A percentile compares a stretch with the other conserved stretches of the same genome.
These are phyloP conservation scores for Halocynthia aurantium DNA, from an alignment of 23 tunicate species.

Conservation along the genomic window DNA sequence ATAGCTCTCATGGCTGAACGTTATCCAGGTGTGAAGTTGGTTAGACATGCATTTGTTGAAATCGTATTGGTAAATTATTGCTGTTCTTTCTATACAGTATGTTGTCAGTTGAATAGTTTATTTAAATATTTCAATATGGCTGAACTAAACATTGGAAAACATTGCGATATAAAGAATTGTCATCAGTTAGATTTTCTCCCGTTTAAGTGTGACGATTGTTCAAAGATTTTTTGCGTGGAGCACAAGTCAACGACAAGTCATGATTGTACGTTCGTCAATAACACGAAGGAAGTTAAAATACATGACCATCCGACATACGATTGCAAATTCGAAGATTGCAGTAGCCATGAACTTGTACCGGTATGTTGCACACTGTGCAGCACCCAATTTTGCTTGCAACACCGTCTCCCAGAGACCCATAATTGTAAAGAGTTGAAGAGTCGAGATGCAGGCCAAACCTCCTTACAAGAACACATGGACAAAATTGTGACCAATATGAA, in stretches of 20 bases:
- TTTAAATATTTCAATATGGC: conserved; percentile 24
- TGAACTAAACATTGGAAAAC: conserved; percentile 50
- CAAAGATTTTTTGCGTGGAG: conserved; percentile 31
- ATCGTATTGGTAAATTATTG: too few relatives aligned
- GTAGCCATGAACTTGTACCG: conserved; percentile 30
- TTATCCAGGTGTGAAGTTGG: too few relatives aligned
- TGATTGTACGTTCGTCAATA: conserved; percentile 5
- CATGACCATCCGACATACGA: conserved; percentile 2
- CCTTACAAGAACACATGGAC: background rate
- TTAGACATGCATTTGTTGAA: too few relatives aligned
- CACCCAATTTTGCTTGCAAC: conserved; percentile 47
- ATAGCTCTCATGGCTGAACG: too few relatives aligned
- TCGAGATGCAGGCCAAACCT: background rate
- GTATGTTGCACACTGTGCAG: conserved; percentile 45
- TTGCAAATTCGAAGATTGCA: conserved; percentile 48
- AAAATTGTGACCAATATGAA: background rate
- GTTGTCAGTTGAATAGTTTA: background rate
- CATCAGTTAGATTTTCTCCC: conserved; percentile 68
- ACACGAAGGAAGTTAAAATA: background rate
- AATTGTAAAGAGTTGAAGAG: conserved; percentile 21
- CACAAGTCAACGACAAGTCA: conserved; percentile 42
- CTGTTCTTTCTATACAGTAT: too few relatives aligned
- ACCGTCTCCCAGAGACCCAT: conserved; percentile 66
- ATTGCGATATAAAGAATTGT: conserved; percentile 42
- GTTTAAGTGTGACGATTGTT: conserved; percentile 55